phyloP scores from a whole-genome alignment of 2,888 invertebrate species.

The Bombyx huttoni region DNA sequence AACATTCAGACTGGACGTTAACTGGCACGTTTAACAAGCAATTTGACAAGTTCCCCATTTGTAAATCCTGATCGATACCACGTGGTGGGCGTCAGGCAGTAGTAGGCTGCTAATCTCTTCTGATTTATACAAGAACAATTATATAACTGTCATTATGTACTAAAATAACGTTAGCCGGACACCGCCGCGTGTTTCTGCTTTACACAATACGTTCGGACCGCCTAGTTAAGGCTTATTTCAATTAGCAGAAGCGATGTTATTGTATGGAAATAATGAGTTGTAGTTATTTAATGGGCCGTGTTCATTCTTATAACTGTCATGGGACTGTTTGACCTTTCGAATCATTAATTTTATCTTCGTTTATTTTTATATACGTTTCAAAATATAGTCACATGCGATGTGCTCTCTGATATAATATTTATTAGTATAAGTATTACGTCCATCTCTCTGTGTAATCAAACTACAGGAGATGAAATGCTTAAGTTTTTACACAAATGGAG shows the following conservation, averaged over 20 bases:
- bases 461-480: not conserved
- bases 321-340: slow-evolving; percentile 38
- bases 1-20: not conserved
- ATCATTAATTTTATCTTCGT: slow-evolving; percentile 2
- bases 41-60: not conserved
- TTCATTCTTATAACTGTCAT: slow-evolving; percentile 32
- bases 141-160: not conserved
- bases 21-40: not conserved
- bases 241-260: slow-evolving; percentile 57
- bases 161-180: not conserved
- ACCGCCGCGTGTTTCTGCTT: slow-evolving; percentile 14
- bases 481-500: too few relatives aligned
- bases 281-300: slow-evolving; percentile 41
- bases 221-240: slow-evolving; percentile 40
- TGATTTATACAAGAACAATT: not conserved
- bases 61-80: not conserved
- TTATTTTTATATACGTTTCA: not conserved
- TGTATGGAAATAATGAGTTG: slow-evolving; percentile 63
- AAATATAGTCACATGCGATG: not conserved
- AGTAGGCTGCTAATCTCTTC: not conserved
- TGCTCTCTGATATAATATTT: not conserved
- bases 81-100: not conserved
- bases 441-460: too few relatives aligned
- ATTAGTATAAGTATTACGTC: too few relatives aligned
- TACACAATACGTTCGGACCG: slow-evolving; percentile 14